Conservation (phyloP, 2,888 invertebrate genomes). For the Tetanocera ferruginea region DNA sequence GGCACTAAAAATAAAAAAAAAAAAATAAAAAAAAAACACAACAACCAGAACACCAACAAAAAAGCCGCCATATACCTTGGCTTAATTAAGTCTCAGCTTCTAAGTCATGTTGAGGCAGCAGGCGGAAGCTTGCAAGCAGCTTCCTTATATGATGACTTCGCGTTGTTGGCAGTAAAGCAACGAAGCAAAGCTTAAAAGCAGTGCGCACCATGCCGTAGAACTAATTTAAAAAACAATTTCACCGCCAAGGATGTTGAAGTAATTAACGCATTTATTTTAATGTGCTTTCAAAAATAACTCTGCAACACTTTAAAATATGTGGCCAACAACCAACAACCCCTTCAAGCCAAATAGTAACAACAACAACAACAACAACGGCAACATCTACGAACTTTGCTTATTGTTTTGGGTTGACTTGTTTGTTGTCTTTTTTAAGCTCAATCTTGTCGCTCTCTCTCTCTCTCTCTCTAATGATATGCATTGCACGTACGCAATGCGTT, state of each 20-base stretch:
- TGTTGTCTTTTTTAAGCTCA: neutral
- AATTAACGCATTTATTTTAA: conserved; percentile 36
- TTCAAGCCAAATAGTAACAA: neutral
- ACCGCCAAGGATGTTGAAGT: conserved; percentile 14
- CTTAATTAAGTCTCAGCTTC: conserved; percentile 21
- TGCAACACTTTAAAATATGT: neutral
- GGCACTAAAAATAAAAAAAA: neutral
- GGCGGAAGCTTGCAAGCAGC: neutral
- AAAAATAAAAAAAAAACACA: neutral
- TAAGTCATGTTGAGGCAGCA: neutral
- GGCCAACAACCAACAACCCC: conserved; percentile 24
- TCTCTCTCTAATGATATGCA: neutral
- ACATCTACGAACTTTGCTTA: neutral
- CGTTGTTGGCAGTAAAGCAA: neutral
- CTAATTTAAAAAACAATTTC: conserved; percentile 33
- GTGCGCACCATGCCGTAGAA: neutral
- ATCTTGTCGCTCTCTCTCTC: neutral
- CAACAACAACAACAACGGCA: neutral
- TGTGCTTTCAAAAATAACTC: conserved; percentile 13
- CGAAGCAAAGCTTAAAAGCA: neutral
- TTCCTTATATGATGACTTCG: neutral
- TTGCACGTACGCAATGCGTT: conserved; percentile 15
- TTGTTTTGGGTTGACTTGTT: neutral
- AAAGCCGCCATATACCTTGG: neutral
- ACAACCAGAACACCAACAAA: no score